Conservation (phyloP, 2,113 vertebrate species). For the Heterochromis multidens region DNA sequence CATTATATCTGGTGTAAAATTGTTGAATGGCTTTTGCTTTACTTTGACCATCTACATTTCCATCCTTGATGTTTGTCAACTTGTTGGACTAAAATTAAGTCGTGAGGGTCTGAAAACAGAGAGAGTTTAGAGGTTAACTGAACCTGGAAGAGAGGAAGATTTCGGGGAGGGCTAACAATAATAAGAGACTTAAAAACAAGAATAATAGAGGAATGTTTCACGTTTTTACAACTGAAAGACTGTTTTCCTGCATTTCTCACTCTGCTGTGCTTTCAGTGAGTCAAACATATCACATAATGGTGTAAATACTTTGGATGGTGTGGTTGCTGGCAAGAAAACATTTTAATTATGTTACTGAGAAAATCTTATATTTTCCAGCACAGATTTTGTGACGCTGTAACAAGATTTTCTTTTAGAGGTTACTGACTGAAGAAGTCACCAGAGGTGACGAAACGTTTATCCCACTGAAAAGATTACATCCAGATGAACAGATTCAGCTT, state of each 20-base stretch:
- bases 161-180: background rate
- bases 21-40: background rate
- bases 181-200: background rate
- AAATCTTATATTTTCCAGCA: background rate
- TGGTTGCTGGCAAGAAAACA: constrained; percentile 2
- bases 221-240: no score
- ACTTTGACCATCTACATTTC: background rate
- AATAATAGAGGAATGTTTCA: background rate
- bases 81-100: background rate
- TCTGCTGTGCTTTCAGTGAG: background rate
- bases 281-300: background rate
- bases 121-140: background rate
- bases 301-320: constrained; percentile 26
- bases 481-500: no score
- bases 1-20: background rate
- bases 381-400: background rate
- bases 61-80: background rate
- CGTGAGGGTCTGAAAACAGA: background rate
- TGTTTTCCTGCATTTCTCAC: background rate
- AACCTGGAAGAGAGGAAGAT: background rate
- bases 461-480: no score
- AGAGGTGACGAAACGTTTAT: no score
- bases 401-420: no score
- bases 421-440: no score
- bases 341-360: constrained; percentile 12